Evolutionary conservation across 2,888 invertebrate genomes (phyloP), one percentile per base, ranked within the genome.

Genomic region (Agrotis segetum): DNA sequence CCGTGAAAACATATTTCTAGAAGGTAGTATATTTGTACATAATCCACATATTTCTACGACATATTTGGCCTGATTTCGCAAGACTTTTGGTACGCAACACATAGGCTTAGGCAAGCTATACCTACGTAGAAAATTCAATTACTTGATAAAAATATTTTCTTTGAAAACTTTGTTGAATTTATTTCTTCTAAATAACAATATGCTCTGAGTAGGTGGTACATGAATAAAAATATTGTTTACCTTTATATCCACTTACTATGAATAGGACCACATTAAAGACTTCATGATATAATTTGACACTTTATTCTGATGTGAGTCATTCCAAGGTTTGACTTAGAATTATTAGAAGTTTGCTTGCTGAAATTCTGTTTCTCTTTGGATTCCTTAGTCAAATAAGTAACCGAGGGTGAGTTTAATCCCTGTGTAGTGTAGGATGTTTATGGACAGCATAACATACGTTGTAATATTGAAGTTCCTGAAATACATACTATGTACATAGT

Each of bases 121-220:
- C n/a, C n/a, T n/a, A 5, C 7, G 17, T 49, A 56, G 63, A 60
- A 77, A 67, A 67, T 34, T 67, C 11, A 17, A 19, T 74, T 65
- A 34, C n/a, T n/a, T 52, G 61, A 17, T 40, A 59, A 19, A 74
- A 4, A 34, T n/a, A 14, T 50, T 69, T 44, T 29, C 14, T 24
- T 44, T 24, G 1, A 17, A 34, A 49, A 21, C 17, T 7, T 29
- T 70, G 7, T 53, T 46, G 7, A 59, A 29, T 17, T 19, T 9
- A n/a, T 71, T 71, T 68, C 34, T 46, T 3, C 13, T 53, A 34
- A 52, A 19, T 16, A 65, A 29, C 4, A 46, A 4, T 16, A 1
- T 58, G 40, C 17, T 7, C 14, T 24, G 40, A 24, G 16, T 16
- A 24, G 9, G 19, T 40, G 5, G 11, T 40, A 1, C 4, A 40